Conservation (phyloP, 2,113 vertebrate species). For the Capricornis sumatraensis region DNA sequence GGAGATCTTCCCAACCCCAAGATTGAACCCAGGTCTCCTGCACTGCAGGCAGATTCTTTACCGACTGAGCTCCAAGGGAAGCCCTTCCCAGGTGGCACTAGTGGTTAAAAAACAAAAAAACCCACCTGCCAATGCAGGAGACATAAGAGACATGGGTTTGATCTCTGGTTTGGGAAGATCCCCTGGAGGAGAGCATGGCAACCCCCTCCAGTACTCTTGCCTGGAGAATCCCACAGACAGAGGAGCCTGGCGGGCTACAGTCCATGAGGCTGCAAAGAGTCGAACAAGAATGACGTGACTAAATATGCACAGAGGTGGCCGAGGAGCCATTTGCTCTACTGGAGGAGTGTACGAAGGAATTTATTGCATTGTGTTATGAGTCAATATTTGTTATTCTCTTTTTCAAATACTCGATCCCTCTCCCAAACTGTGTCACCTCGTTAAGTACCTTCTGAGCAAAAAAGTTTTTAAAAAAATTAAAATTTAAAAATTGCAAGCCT, state of each 20-base stretch:
- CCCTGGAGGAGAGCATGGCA: not conserved
- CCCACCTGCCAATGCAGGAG: not conserved
- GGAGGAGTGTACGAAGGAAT: not conserved
- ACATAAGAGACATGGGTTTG: not conserved
- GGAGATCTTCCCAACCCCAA: not conserved
- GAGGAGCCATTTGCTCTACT: not conserved
- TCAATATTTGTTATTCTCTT: not conserved
- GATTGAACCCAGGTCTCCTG: not conserved
- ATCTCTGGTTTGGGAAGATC: not conserved
- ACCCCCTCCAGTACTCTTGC: not conserved
- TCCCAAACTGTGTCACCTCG: not conserved
- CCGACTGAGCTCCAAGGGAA: not conserved
- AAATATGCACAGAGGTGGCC: not conserved
- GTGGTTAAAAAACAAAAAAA: not conserved
- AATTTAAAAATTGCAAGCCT: not conserved
- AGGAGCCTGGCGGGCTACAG: not conserved
- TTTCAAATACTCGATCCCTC: not conserved
- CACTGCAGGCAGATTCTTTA: not conserved
- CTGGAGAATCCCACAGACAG: not conserved
- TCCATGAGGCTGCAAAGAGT: not conserved
- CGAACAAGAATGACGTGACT: not conserved
- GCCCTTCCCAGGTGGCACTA: not conserved
- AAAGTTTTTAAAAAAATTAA: not conserved
- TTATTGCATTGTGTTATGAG: not conserved
- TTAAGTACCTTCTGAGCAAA: not conserved